These are phyloP conservation scores for Aphelenchoides fujianensis DNA, from an alignment of 1,140 invertebrate genomes.

Conservation along the genomic window DNA sequence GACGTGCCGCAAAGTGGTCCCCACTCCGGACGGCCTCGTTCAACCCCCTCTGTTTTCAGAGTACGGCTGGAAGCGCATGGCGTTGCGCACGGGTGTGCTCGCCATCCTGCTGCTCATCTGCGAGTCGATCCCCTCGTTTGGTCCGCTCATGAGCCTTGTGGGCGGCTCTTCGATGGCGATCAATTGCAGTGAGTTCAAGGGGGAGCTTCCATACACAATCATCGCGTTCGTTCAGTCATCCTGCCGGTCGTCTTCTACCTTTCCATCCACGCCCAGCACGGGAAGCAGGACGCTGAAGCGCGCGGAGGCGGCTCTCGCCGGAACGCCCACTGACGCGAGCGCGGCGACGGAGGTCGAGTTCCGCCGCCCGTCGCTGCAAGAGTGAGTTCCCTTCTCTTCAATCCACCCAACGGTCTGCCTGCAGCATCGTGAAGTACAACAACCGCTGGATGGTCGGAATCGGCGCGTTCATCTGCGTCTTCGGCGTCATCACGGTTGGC, in stretches of 20 bases:
- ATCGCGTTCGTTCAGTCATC: not conserved
- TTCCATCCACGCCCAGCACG: not conserved
- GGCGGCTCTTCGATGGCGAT: no score
- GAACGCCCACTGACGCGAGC: not conserved
- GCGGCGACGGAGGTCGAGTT: no score
- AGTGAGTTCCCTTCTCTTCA: no score
- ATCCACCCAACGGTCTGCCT: not conserved
- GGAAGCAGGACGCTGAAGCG: not conserved
- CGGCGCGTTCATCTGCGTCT: no score
- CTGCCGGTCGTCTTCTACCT: not conserved
- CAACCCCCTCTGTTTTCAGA: constrained; percentile 16
- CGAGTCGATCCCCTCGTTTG: constrained; percentile 5
- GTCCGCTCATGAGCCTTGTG: constrained; percentile 13
- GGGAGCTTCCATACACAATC: no score
- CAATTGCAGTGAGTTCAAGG: no score
- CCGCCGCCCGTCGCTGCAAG: no score
- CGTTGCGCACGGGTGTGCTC: constrained; percentile 8
- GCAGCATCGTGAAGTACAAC: not conserved
- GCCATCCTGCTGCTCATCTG: constrained; percentile 11
- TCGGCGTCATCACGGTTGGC: no score
- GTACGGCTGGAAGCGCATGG: constrained; percentile 17
- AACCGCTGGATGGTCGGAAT: not conserved
- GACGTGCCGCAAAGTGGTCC: constrained; percentile 24
- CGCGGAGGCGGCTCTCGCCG: not conserved
- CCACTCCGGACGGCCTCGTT: not conserved